These are phyloP conservation scores for Heptranchias perlo DNA, from an alignment of 2,113 vertebrate species.

Conservation along the genomic window DNA sequence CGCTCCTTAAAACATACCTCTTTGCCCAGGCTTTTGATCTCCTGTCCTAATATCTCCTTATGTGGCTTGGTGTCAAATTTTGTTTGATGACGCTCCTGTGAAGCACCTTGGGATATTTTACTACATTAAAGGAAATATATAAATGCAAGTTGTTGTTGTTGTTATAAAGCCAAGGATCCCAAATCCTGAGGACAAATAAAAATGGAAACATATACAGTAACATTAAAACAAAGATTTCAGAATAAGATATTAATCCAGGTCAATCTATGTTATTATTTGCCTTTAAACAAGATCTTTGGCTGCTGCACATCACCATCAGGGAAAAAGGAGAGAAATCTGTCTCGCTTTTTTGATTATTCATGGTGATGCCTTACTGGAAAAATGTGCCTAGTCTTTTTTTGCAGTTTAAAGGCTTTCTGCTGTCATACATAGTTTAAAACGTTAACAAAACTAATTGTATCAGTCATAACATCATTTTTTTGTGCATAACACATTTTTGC, in stretches of 20 bases:
- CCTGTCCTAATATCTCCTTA: too few relatives aligned
- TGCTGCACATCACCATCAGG: background rate
- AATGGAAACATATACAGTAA: background rate
- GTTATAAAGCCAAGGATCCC: background rate
- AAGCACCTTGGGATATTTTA: too few relatives aligned
- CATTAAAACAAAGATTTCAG: background rate
- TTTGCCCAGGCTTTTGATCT: too few relatives aligned
- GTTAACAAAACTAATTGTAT: conserved; percentile 33
- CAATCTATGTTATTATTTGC: background rate
- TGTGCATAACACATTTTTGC: background rate
- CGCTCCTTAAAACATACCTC: too few relatives aligned
- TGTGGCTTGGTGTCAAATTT: too few relatives aligned
- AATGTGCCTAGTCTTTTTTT: conserved; percentile 15
- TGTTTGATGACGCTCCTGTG: too few relatives aligned
- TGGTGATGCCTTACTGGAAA: conserved; percentile 1
- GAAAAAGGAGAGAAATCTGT: conserved; percentile 25
- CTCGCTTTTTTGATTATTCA: conserved; percentile 14
- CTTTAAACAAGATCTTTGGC: background rate
- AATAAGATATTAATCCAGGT: background rate
- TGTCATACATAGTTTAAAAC: conserved; percentile 28
- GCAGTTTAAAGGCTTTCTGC: background rate
- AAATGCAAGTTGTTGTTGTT: too few relatives aligned
- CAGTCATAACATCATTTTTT: conserved; percentile 32
- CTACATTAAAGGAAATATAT: too few relatives aligned
- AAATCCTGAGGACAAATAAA: background rate